Base-by-base conservation (phyloP, 2,888 invertebrate species). In the Drosophila suboccidentalis region DNA sequence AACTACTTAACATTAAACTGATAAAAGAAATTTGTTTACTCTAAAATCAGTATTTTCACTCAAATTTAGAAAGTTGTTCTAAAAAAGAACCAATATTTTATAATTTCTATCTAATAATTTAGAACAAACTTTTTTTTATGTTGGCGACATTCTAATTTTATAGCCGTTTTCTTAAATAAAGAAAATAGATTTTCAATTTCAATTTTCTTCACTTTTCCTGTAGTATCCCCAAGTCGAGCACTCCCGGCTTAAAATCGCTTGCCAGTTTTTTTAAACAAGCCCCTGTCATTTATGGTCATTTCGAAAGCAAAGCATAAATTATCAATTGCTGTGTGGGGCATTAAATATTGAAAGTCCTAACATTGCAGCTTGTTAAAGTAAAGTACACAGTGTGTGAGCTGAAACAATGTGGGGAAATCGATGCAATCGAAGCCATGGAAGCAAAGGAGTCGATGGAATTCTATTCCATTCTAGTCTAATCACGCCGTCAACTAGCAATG, bases 301-400 rank as follows among this genome's bases (percentile, higher is more conserved):
- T 75, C 46, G 61, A 58, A 64, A 61, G 36, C 47, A 70, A 70
- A 49, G 44, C 71, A 62, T 76, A 72, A 65, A 80, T 58, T 66
- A 65, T 29, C 66, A 62, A 78, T 78, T 68, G 74, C 78, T 68
- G 66, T 68, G 64, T 51, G 49, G 11, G 50, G 54, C 77, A 80
- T 86, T 69, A 86, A 86, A 80, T 60, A 87, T 80, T 83, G 39
- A 80, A 59, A 22, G 17, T 17, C 34, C 11, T 57, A 55, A 50
- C 61, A 60, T 38, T 60, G 59, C 32, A 51, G 49, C 9, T 22
- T 22, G 11, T 57, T 43, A 34, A 59, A 38, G 46, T 32, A 43
- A 34, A 11, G 29, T 46, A 46, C 44, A 36, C 60, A 34, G 34
- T 22, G 38, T 39, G 55, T 32, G 43, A 15, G 15, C 13, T 19